phyloP scores from a whole-genome alignment of 2,797 vertebrate species.

The Chrosomus eos region DNA sequence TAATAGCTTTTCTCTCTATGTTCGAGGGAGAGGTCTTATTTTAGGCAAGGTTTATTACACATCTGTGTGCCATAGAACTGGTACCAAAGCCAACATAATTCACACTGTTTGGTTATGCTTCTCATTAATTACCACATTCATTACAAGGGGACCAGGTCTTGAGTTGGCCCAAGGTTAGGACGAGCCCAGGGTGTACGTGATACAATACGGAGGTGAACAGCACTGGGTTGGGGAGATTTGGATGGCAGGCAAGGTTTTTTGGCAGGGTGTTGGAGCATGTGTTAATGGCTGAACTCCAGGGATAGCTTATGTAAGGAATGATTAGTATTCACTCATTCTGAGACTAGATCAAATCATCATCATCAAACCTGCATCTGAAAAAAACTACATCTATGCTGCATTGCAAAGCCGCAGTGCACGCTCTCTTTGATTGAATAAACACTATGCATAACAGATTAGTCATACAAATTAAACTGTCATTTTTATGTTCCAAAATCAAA shows the following conservation, averaged over 20 bases:
- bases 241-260: slow-evolving; percentile 43
- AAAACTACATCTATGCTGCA: not conserved
- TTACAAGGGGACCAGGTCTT: slow-evolving; percentile 42
- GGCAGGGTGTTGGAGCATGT: slow-evolving; percentile 26
- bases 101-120: slow-evolving; percentile 39
- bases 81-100: slow-evolving; percentile 55
- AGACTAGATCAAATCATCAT: slow-evolving; percentile 1
- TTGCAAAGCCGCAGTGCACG: not conserved
- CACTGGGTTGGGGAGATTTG: slow-evolving; percentile 40
- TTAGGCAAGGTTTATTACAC: slow-evolving; percentile 49
- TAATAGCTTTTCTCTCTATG: slow-evolving; percentile 36
- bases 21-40: slow-evolving; percentile 48
- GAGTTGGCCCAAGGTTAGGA: slow-evolving; percentile 53
- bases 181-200: slow-evolving; percentile 51
- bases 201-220: slow-evolving; percentile 51
- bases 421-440: not conserved
- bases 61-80: slow-evolving; percentile 49
- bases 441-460: not conserved
- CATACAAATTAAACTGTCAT: not conserved
- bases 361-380: not conserved
- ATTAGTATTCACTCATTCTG: slow-evolving; percentile 10
- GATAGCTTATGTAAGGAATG: slow-evolving; percentile 28
- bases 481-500: not conserved
- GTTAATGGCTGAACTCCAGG: slow-evolving; percentile 33
- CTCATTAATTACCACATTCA: slow-evolving; percentile 57